Conservation (phyloP, 2,888 invertebrate species). For the Lumbricus terrestris region DNA sequence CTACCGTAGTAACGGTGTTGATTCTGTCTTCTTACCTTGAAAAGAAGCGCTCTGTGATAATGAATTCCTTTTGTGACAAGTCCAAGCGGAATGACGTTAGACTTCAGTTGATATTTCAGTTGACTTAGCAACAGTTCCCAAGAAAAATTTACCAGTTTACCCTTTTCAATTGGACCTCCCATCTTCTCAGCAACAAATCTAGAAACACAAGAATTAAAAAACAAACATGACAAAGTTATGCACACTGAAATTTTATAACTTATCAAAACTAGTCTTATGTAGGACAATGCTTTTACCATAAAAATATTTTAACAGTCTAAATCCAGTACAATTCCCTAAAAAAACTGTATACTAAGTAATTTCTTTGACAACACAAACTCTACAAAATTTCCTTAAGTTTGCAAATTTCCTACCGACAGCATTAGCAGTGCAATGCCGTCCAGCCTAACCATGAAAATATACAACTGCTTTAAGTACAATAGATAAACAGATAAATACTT, state of each 20-base stretch:
- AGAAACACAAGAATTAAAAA: slow-evolving; percentile 14
- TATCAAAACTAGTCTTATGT: too few relatives aligned
- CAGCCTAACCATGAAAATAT: too few relatives aligned
- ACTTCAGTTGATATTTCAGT: slow-evolving; percentile 54
- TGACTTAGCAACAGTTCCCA: slow-evolving; percentile 58
- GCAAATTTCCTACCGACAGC: background rate
- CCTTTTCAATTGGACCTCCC: slow-evolving; percentile 54
- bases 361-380: too few relatives aligned
- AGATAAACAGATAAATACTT: too few relatives aligned
- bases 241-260: background rate
- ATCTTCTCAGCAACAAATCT: slow-evolving; percentile 59
- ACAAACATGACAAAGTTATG: background rate
- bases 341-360: background rate
- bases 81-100: slow-evolving; percentile 58
- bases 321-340: background rate
- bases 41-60: slow-evolving; percentile 57
- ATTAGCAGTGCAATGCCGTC: too few relatives aligned
- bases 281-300: too few relatives aligned
- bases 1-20: background rate
- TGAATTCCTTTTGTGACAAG: slow-evolving; percentile 56
- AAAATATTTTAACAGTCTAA: too few relatives aligned
- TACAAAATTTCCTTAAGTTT: background rate
- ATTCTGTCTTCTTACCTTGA: slow-evolving; percentile 49
- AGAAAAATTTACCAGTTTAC: slow-evolving; percentile 49
- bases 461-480: too few relatives aligned